Evolutionary conservation across 2,888 invertebrate genomes (phyloP), one percentile per base, ranked within the genome.

Genomic region (Chrysodeixis includens): DNA sequence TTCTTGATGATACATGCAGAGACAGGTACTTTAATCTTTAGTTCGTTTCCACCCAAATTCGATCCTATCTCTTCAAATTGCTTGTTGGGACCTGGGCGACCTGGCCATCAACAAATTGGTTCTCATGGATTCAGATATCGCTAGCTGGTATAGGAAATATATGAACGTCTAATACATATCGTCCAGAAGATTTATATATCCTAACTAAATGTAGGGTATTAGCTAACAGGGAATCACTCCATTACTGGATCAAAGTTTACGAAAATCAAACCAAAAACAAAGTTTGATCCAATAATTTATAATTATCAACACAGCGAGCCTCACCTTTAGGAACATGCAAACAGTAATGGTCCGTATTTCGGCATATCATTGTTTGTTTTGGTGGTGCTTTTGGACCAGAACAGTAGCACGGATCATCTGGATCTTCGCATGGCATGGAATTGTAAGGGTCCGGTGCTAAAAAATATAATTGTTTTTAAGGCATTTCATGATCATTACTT

Each of bases 11-110:
- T 85, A 58, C 94, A 87, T 49, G 92, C 84, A 68, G 77, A 85
- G 49, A 91, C 93, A 64, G 94, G 94, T 58, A 95, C 91, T 89
- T 92, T 93, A 68, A 94, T 93, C 87, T 92, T 95, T 75, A 94
- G 88, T 80, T 94, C 94, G 83, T 94, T 94, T 79, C 92, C 94
- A 81, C 86, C 87, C 83, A 93, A 83, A 81, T 80, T 91, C 52
- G 92, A 88, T 82, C 93, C 94, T 89, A 95, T 92, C 84, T 95
- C 94, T 89, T 95, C 94, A 75, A 89, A 95, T 84, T 89, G 88
- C 81, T 92, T 92, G 87, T 83, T 91, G 87, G 88, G 92, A 93
- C 94, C 94, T 95, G 94, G 86, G 87, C 88, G 92, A 93, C 94
- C 94, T 95, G 94, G 86, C 90, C 90, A 93, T 88, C 80, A 93